phyloP scores from a whole-genome alignment of 2,797 vertebrate genomes.

The Pangasius sanitwongsei region DNA sequence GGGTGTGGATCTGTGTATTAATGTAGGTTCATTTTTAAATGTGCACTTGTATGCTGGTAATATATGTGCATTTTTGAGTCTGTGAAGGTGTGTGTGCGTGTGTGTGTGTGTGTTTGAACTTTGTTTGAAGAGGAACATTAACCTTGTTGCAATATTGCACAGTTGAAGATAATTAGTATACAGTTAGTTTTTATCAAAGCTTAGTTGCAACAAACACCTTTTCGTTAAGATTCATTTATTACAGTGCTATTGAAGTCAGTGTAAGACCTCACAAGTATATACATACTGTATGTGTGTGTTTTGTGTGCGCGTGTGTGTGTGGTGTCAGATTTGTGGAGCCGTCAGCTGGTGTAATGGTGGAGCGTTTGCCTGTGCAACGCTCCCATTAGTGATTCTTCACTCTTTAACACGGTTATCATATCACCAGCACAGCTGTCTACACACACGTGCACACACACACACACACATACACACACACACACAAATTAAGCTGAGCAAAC shows the following conservation, averaged over 20 bases:
- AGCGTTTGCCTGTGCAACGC: conserved; percentile 20
- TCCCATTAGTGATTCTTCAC: conserved; percentile 52
- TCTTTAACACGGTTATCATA: conserved; percentile 51
- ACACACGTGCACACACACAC: conserved; percentile 18
- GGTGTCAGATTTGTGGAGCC: conserved; percentile 40
- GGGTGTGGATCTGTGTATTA: background rate
- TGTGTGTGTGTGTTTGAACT: conserved; percentile 29
- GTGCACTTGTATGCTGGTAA: background rate
- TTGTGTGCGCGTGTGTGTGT: background rate
- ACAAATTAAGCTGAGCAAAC: background rate
- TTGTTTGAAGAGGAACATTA: background rate
- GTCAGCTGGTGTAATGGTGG: conserved; percentile 39
- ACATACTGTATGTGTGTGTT: background rate
- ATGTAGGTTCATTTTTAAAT: background rate
- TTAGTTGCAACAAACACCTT: background rate
- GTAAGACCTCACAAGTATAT: background rate
- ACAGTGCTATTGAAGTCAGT: background rate
- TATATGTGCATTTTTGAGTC: background rate
- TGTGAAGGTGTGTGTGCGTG: background rate
- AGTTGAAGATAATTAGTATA: background rate
- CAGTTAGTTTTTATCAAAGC: background rate
- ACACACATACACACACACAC: background rate
- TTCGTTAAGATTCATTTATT: background rate
- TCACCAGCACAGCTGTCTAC: conserved; percentile 53
- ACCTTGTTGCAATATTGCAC: background rate